Evolutionary conservation across 2,888 invertebrate genomes (phyloP), one percentile per base, ranked within the genome.

Genomic region (Heliconius sara): DNA sequence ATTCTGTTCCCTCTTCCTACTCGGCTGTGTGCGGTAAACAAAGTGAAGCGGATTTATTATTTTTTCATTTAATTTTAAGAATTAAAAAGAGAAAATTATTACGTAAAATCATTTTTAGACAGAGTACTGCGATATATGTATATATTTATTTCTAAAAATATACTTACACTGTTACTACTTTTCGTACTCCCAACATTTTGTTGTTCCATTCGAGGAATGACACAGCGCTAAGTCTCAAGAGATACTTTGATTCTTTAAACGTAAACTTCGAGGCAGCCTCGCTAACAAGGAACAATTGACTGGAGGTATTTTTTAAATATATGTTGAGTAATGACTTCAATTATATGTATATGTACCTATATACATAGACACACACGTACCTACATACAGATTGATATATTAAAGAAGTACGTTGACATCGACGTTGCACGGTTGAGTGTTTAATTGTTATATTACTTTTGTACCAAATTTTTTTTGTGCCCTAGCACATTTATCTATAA

Each of bases 201-300:
- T 30, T 81, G 81, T 91, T 89, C 90, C 83, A 85, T 85, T 87
- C 87, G 88, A 89, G 90, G 91, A 92, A 93, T 95, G 95, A 95
- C 94, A 91, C 92, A 93, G 94, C 95, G 89, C 87, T 92, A 90
- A 91, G 89, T 91, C 87, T 92, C 88, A 90, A 94, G 93, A 92
- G 93, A 93, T 94, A 92, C 94, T 94, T 92, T 88, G 90, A 91
- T 91, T 93, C 93, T 93, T 92, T 91, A 90, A 88, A 89, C 90
- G 90, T 91, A 91, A 89, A 91, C 90, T 92, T 88, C 87, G 88
- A 90, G 88, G 85, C 88, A 81, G 86, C 85, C 88, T 88, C 88
- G 88, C 92, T 94, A 94, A 94, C 93, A 93, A 94, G 92, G 91
- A 87, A 90, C 91, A 91, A 92, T 92, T 91, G 92, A 92, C 89